Evolutionary conservation across 2,113 vertebrate genomes (phyloP).

Genomic region (Sakesphorus luctuosus): DNA sequence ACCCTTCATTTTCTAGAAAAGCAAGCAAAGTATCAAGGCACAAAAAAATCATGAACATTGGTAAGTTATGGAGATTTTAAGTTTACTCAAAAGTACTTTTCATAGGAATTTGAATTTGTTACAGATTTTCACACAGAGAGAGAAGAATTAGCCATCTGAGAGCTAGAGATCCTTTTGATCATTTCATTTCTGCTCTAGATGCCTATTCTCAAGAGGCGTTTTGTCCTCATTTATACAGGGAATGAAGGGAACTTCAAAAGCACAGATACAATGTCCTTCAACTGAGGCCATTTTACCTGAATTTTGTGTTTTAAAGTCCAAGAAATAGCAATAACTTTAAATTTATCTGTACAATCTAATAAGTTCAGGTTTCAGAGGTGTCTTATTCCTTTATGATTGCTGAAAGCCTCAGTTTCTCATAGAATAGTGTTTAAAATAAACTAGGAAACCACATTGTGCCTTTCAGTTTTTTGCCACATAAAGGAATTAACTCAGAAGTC

Average conservation of each 20-base stretch:
- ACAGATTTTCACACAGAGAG: background rate
- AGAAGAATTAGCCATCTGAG: background rate
- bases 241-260: constrained; percentile 4
- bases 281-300: background rate
- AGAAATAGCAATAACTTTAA: background rate
- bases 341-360: background rate
- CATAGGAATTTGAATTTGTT: background rate
- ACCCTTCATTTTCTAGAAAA: background rate
- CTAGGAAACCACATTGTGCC: background rate
- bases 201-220: background rate
- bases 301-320: background rate
- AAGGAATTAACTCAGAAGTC: background rate
- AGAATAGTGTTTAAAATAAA: background rate
- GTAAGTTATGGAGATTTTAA: background rate
- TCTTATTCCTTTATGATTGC: background rate
- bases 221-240: background rate
- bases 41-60: background rate
- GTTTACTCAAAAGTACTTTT: background rate
- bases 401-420: background rate
- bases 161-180: background rate
- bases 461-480: background rate
- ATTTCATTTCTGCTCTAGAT: background rate
- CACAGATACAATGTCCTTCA: background rate
- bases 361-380: background rate
- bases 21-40: background rate